phyloP scores from a whole-genome alignment of 2,888 invertebrate genomes.

The Elgonia sp. region DNA sequence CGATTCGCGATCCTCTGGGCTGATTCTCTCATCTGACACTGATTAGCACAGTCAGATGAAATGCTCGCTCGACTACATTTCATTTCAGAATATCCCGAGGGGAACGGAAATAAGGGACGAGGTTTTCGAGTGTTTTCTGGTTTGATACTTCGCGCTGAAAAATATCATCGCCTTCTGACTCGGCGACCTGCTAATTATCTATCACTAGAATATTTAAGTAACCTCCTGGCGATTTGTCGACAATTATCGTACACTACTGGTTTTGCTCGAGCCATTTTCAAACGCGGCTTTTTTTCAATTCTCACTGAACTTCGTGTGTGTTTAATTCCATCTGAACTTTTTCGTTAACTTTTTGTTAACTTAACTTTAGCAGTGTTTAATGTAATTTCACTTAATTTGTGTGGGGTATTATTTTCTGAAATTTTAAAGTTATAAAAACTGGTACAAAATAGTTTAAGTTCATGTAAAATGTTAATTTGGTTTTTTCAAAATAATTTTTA shows the following conservation, averaged over 20 bases:
- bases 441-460: no score
- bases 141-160: slow-evolving; percentile 65
- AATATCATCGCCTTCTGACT: slow-evolving; percentile 50
- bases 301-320: neutral
- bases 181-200: slow-evolving; percentile 57
- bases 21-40: neutral
- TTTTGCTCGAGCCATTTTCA: neutral
- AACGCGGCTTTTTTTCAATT: no score
- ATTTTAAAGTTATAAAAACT: no score
- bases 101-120: slow-evolving; percentile 26
- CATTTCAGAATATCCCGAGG: neutral
- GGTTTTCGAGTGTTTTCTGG: slow-evolving; percentile 51
- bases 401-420: no score
- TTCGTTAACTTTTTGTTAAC: no score
- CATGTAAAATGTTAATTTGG: no score
- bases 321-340: neutral
- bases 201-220: slow-evolving; percentile 70
- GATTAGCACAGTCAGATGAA: neutral
- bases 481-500: no score
- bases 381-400: no score
- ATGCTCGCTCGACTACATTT: neutral
- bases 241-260: slow-evolving; percentile 50
- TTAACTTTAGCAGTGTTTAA: no score
- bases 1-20: neutral
- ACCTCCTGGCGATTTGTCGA: slow-evolving; percentile 62